These are phyloP conservation scores for Cosmopolites sordidus DNA, from an alignment of 2,888 invertebrate genomes.

Conservation along the genomic window DNA sequence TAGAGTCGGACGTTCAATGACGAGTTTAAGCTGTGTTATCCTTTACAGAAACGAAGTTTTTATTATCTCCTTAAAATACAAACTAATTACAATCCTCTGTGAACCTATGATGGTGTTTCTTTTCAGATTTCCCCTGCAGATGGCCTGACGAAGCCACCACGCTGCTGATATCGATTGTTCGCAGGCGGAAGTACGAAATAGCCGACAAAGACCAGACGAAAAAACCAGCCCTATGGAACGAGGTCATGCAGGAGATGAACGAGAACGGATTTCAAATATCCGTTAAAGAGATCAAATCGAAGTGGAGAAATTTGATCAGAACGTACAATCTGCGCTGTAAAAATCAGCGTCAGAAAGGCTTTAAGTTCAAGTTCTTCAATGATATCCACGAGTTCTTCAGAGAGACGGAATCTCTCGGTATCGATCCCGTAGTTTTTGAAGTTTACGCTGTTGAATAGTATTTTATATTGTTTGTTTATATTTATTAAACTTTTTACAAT, in stretches of 20 bases:
- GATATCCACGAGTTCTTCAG: slow-evolving; percentile 24
- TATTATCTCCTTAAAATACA: no score
- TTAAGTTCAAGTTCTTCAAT: slow-evolving; percentile 27
- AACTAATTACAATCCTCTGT: no score
- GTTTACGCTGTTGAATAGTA: slow-evolving; percentile 16
- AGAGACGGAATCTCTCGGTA: slow-evolving; percentile 21
- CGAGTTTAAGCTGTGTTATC: no score
- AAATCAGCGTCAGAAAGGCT: slow-evolving; percentile 26
- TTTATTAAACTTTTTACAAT: neutral
- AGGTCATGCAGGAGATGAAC: slow-evolving; percentile 25
- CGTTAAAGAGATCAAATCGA: slow-evolving; percentile 26
- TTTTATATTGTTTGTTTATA: neutral
- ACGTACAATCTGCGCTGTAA: slow-evolving; percentile 24
- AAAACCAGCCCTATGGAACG: slow-evolving; percentile 23
- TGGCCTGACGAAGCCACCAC: slow-evolving; percentile 28
- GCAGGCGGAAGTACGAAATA: slow-evolving; percentile 24
- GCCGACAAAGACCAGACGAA: slow-evolving; percentile 26
- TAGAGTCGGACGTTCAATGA: no score
- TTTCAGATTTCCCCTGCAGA: slow-evolving; percentile 27
- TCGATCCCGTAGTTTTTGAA: slow-evolving; percentile 24
- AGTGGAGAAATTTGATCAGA: slow-evolving; percentile 25
- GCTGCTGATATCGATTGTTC: slow-evolving; percentile 21
- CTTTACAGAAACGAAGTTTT: no score
- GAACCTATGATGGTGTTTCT: no score
- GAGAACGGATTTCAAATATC: slow-evolving; percentile 22